Conservation (phyloP, 2,113 vertebrate genomes). For the Nicator chloris region DNA sequence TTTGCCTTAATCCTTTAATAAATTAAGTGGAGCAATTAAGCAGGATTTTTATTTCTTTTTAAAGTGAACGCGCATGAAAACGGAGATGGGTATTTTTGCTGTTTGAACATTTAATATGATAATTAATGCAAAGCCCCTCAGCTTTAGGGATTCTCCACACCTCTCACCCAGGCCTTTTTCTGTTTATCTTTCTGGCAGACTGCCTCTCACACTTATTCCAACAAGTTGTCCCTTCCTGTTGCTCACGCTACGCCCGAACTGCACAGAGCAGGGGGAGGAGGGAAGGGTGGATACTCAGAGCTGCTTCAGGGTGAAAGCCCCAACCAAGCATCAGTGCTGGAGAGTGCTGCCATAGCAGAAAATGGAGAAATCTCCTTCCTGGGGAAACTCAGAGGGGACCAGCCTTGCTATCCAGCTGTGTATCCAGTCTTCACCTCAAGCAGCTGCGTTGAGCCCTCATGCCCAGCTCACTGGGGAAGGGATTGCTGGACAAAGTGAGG, state of each 20-base stretch:
- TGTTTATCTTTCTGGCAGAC: not conserved
- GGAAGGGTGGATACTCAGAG: not conserved
- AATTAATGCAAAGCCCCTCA: slow-evolving; percentile 50
- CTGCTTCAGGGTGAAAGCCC: not conserved
- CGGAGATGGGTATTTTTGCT: not conserved
- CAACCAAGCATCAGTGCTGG: not conserved
- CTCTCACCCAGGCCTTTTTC: not conserved
- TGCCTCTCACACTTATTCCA: not conserved
- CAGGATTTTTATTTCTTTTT: slow-evolving; percentile 26
- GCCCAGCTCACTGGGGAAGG: not conserved
- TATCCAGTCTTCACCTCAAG: not conserved
- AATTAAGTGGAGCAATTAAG: slow-evolving; percentile 73
- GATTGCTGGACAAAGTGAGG: not conserved
- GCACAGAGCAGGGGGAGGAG: not conserved
- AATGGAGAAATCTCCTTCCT: not conserved
- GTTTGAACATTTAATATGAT: not conserved
- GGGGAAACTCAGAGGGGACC: not conserved
- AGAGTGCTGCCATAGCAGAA: not conserved
- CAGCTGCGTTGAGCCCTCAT: not conserved
- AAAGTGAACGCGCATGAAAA: slow-evolving; percentile 11
- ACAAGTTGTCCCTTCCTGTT: not conserved
- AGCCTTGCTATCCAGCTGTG: accelerated
- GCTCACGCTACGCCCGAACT: not conserved
- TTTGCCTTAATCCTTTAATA: slow-evolving; percentile 74
- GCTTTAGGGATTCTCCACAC: slow-evolving; percentile 22